These are phyloP conservation scores for Zophobas morio DNA, from an alignment of 1,140 invertebrate species.

Conservation along the genomic window DNA sequence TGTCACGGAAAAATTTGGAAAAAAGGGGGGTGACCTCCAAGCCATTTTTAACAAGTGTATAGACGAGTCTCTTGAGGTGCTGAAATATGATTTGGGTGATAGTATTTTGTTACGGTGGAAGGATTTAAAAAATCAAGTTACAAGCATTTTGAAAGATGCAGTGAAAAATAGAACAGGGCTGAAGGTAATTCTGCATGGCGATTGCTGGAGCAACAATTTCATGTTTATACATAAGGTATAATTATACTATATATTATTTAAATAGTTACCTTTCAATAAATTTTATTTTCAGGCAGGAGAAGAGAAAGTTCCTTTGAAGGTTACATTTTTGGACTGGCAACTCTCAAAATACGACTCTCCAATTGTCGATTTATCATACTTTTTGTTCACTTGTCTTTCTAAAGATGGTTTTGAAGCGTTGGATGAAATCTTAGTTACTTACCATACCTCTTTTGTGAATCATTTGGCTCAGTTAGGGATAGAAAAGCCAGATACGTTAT, in stretches of 20 bases:
- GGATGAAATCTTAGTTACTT: conserved; percentile 69
- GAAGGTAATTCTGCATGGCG: conserved; percentile 57
- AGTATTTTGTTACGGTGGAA: conserved; percentile 45
- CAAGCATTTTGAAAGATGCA: neutral
- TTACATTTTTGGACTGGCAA: conserved; percentile 71
- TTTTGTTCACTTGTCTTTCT: conserved; percentile 71
- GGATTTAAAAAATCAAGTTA: conserved; percentile 4
- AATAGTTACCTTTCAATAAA: conserved; percentile 10
- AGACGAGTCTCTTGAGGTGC: neutral
- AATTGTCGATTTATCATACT: conserved; percentile 72
- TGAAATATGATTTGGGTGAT: conserved; percentile 24
- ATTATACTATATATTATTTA: no score
- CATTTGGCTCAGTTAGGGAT: conserved; percentile 66
- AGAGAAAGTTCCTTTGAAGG: conserved; percentile 3
- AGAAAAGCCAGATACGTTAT: conserved; percentile 67
- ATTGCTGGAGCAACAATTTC: conserved; percentile 62
- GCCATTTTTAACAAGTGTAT: neutral
- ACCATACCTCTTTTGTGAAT: conserved; percentile 69
- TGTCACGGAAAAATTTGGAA: neutral
- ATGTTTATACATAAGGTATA: conserved; percentile 56
- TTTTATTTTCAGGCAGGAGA: conserved; percentile 36
- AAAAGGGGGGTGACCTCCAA: neutral
- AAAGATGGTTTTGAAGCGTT: conserved; percentile 67
- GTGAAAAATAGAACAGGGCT: neutral
- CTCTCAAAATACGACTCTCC: conserved; percentile 72